A percentile compares a stretch with the other conserved stretches of the same genome.
These are phyloP conservation scores for Ctenicera cuprea DNA, from an alignment of 2,888 invertebrate genomes.

Conservation along the genomic window DNA sequence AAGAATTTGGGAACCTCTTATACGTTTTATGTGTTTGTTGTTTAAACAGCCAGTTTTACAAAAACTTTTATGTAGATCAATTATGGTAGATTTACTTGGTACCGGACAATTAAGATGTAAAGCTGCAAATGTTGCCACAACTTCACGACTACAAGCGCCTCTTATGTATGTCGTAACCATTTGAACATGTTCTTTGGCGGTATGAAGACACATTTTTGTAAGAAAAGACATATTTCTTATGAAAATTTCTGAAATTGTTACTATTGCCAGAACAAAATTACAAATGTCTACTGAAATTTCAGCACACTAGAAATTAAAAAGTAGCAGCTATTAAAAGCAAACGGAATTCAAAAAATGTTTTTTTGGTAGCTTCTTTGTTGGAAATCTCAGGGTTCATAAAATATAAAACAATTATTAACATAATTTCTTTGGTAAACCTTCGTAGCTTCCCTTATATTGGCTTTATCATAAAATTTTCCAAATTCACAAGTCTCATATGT, in stretches of 20 bases:
- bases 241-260: background rate
- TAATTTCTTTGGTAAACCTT: too few species aligned
- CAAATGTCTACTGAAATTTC: background rate
- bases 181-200: background rate
- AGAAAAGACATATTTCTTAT: background rate
- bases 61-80: background rate
- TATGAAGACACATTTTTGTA: background rate
- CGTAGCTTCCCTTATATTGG: too few species aligned
- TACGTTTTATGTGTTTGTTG: too few species aligned
- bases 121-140: background rate
- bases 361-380: too few species aligned
- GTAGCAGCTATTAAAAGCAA: too few species aligned
- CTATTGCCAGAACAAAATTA: too few species aligned
- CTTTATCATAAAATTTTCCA: too few species aligned
- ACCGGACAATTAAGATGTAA: background rate
- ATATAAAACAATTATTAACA: too few species aligned
- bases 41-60: background rate
- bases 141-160: background rate
- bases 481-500: too few species aligned
- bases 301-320: background rate
- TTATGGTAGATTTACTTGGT: background rate
- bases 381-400: too few species aligned
- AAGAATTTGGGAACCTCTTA: background rate
- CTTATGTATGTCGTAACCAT: background rate
- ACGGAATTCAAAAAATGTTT: too few species aligned